Base-by-base conservation (phyloP, 1,140 invertebrate genomes). In the Adoxophyes honmai region DNA sequence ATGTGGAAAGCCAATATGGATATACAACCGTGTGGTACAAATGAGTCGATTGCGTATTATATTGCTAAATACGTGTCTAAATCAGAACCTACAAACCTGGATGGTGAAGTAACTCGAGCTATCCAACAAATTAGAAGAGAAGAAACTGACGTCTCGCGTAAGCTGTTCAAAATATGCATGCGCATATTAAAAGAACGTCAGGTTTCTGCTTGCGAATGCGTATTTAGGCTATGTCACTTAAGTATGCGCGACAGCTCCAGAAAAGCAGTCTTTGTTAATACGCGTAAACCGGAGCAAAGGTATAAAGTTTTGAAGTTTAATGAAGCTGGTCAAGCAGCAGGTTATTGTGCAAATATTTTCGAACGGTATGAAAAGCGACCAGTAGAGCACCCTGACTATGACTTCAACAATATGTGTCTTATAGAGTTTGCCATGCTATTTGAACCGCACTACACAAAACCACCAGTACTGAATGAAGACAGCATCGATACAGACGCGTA, bases 11-110 rank as follows among this genome's bases (percentile, higher is more conserved):
- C 34, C 0, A 69, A 69, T 34, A 63, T 66, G 44, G 61, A 70
- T 37, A 57, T 70, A 10, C 67, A 70, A 63, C 75, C 77, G 15
- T 81, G 76, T 52, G 73, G 73, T 2, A 60, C 63, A 21, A 73
- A 72, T 55, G 70, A 73, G 61, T 59, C 79, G 1, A 77, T 89
- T 34, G 79, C 76, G 5, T 78, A 71, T 53, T 89, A 86, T 64
- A 68, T 88, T 35, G 76, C 76, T 10, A 87, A 88, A 57, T 88
- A 88, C 54, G 60, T 73, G 7, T 69, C 72, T 9, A 89, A 87
- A 73, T 18, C 57, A 16, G 85, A 89, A 72, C 78, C 82, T 10
- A 51, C 52, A 8, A 62, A 48, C 34, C 9, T 78, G 9, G 56
- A 63, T 68, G 11, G 15, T 38, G 64, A 59, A 37, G 48, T 83